Evolutionary conservation across 2,797 vertebrate genomes (phyloP).

Genomic region (Bradypodion pumilum): DNA sequence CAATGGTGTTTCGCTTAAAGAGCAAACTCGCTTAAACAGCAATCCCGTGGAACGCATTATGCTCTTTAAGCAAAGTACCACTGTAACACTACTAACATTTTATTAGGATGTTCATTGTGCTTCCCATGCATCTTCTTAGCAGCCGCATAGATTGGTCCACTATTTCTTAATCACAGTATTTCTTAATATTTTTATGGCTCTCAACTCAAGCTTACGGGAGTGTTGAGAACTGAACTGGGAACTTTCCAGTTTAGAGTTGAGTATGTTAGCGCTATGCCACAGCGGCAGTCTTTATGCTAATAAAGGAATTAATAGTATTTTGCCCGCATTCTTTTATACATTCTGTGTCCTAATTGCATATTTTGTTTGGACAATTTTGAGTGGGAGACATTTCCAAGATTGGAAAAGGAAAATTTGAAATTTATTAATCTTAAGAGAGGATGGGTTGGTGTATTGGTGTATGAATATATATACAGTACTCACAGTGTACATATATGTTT

Average conservation of each 20-base stretch:
- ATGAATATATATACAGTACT: not conserved
- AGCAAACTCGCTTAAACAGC: no score
- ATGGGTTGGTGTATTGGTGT: not conserved
- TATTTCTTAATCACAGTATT: not conserved
- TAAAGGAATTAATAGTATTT: not conserved
- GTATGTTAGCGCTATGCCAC: not conserved
- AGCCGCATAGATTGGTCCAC: not conserved
- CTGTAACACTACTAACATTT: not conserved
- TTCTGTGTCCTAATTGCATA: conserved; percentile 19
- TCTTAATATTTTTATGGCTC: not conserved
- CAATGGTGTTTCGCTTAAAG: no score
- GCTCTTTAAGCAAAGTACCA: no score
- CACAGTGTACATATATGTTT: not conserved
- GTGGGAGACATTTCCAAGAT: conserved; percentile 14
- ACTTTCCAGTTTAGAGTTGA: not conserved
- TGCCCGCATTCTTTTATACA: conserved; percentile 1
- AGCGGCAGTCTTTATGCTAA: not conserved
- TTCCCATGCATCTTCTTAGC: not conserved
- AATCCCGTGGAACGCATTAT: no score
- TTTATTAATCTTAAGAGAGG: not conserved
- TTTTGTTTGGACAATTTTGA: conserved; percentile 14
- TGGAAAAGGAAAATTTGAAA: not conserved
- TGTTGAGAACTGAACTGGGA: not conserved
- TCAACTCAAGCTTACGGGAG: no score
- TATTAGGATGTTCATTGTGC: not conserved